phyloP scores from a whole-genome alignment of 1,140 invertebrate species.

The Melipona quadrifasciata region DNA sequence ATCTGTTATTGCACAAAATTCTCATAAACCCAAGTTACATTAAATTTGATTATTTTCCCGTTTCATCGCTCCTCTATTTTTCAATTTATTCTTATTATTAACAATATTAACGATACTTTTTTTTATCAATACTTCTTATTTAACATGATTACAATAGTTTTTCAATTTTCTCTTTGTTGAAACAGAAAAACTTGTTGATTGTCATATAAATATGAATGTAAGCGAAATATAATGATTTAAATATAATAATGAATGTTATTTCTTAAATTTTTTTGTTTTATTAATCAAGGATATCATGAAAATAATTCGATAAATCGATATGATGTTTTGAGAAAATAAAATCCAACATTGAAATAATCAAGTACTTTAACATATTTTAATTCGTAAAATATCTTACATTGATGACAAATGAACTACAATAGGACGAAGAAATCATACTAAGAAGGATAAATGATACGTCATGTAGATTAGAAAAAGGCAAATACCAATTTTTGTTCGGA shows the following conservation, averaged over 20 bases:
- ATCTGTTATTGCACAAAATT: background rate
- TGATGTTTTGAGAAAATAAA: background rate
- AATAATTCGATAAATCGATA: background rate
- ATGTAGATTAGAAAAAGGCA: slow-evolving; percentile 37
- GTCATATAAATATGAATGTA: slow-evolving; percentile 14
- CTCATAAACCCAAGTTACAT: background rate
- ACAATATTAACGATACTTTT: background rate
- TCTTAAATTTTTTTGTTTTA: background rate
- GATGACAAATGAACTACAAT: background rate
- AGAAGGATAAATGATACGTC: background rate
- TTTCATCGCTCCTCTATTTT: background rate
- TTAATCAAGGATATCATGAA: background rate
- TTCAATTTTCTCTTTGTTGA: background rate
- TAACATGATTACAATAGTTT: background rate
- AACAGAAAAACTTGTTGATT: slow-evolving; percentile 33
- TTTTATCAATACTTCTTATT: background rate
- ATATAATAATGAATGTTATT: background rate
- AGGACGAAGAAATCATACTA: background rate
- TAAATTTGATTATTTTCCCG: background rate
- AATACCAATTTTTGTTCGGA: slow-evolving; percentile 67
- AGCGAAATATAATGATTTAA: background rate
- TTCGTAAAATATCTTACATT: background rate
- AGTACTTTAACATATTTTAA: background rate
- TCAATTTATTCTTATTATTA: background rate
- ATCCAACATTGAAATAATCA: background rate